Base-by-base conservation (phyloP, 2,888 invertebrate genomes). In the Sclerodermus sp. region DNA sequence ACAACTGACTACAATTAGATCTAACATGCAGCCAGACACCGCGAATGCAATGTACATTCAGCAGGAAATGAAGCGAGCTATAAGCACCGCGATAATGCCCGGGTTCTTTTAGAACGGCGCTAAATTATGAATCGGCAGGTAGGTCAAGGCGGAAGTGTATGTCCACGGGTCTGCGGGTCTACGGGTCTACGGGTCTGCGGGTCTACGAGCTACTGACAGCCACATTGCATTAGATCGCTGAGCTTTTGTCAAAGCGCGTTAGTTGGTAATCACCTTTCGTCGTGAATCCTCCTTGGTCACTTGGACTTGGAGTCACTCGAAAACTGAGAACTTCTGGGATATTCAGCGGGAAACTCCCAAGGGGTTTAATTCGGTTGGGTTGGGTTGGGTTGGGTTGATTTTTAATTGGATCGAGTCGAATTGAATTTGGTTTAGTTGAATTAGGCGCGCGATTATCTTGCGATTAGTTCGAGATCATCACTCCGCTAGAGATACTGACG, bases 201-300 rank as follows among this genome's bases (percentile, higher is more conserved):
- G 10, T 36, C 5, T 14, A 36, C 23, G 23, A 23, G 23, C 23
- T 8, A 23, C 23, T 8, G 23, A 23, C 23, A 23, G 23, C 3
- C 23, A 23, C 23, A 23, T 23, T 8, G 23, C 8, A 5, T 23
- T 10, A 43, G 34, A 53, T 56, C 48, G 49, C 53, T 46, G 29
- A 40, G 16, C 51, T 50, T 46, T 53, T 36, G 43, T 44, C 37
- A 23, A 5, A 23, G 23, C 8, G 29, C 45, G 47, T 42, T 58
- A 58, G 49, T 56, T 45, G 6, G 37, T 50, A 51, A 62, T 56
- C 56, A 42, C n/a, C 34, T 40, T 41, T 38, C 49, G 58, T 46
- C 23, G 23, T 14, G 38, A 45, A 47, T 48, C 32, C 17, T 42
- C 15, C 29, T 31, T 15, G 36, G 6, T 18, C 8, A 23, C 17